Evolutionary conservation across 2,888 invertebrate species (phyloP).

Genomic region (Phragmatobia fuliginosa): DNA sequence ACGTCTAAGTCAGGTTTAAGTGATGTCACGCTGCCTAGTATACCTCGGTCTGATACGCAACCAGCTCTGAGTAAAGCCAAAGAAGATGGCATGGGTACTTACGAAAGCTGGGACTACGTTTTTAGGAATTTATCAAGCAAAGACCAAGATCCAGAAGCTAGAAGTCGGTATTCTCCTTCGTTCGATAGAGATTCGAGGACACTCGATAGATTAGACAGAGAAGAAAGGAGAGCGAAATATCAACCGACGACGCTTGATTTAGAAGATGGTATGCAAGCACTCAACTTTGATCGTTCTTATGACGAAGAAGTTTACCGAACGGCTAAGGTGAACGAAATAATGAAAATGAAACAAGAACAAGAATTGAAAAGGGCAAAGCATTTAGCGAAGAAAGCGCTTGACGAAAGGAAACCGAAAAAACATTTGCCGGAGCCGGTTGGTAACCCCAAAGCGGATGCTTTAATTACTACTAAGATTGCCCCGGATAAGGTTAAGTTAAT

Average conservation of each 20-base stretch:
- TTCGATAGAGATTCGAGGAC: constrained; percentile 80
- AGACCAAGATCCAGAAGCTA: constrained; percentile 89
- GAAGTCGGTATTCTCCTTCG: constrained; percentile 88
- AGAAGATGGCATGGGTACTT: constrained; percentile 89
- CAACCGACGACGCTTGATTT: constrained; percentile 84
- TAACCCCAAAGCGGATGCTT: constrained; percentile 73
- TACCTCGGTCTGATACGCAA: constrained; percentile 82
- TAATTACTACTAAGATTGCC: constrained; percentile 70
- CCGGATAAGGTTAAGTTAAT: constrained; percentile 78
- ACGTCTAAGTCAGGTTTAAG: constrained; percentile 78
- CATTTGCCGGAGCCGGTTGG: constrained; percentile 72
- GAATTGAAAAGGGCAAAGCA: constrained; percentile 74
- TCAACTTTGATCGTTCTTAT: constrained; percentile 80
- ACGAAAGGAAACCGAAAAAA: constrained; percentile 68
- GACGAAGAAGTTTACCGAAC: constrained; percentile 79
- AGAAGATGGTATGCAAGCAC: constrained; percentile 85
- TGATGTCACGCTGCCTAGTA: constrained; percentile 75
- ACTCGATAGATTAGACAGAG: constrained; percentile 77
- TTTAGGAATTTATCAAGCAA: constrained; percentile 92
- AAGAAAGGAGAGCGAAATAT: constrained; percentile 77
- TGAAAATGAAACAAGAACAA: constrained; percentile 77
- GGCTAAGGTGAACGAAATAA: constrained; percentile 84
- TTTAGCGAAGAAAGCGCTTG: constrained; percentile 66
- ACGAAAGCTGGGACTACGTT: constrained; percentile 93
- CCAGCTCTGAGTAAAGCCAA: constrained; percentile 83